Base-by-base conservation (phyloP, 2,113 vertebrate genomes). In the Archocentrus centrarchus region DNA sequence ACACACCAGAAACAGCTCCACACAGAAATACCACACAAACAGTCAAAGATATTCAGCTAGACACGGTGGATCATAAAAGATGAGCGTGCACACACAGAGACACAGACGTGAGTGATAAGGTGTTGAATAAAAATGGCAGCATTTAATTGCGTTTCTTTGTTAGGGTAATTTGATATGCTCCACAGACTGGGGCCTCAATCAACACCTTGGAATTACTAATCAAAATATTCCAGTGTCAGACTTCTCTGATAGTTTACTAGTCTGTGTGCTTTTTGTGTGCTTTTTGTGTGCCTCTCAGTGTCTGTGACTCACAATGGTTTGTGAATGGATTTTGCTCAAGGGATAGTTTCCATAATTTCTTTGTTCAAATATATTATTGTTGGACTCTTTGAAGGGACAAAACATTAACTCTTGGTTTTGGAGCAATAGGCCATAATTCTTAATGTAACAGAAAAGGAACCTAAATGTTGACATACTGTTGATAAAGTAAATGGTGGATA, bases 141-240 rank as follows among this genome's bases (percentile, higher is more conserved):
- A 82, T 89, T 86, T 94, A 94, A 94, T 95, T 94, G 88, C 77
- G 3, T 89, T 93, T 89, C 89, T 92, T 93, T 94, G 93, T 95
- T 89, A 82, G 62, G n/a, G 27, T 95, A 90, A 93, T 94, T 94
- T 91, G 88, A 91, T 91, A 79, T 64, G 86, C 87, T 91, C 64
- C 82, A 63, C 81, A 64, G 85, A 41, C 86, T 30, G 75, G 75
- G 66, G 79, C 63, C 88, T 83, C 89, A 94, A 92, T 95, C 91
- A 93, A 90, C 90, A 91, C 91, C 83, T 88, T 60, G 50, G 59
- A 86, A 91, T 92, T 81, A 93, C 68, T 86, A 66, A 92, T 91
- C 86, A 86, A 88, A 92, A 93, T 86, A 77, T 85, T 81, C 57
- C 3, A 80, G 78, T 53, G 14, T 85, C 63, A 70, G 39, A 83